phyloP scores from a whole-genome alignment of 2,888 invertebrate genomes.

The Brenthis ino region DNA sequence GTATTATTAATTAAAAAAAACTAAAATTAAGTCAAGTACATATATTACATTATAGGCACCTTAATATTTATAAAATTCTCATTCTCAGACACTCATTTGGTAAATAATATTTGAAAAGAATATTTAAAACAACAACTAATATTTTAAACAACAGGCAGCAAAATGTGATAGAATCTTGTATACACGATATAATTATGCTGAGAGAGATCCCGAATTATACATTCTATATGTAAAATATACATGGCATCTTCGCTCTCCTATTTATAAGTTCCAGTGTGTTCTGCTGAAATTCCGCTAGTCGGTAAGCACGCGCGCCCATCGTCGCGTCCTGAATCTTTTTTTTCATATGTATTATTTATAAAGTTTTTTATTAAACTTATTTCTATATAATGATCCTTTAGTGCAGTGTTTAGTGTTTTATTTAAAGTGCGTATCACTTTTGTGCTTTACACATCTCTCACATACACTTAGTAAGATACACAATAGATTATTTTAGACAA shows the following conservation, averaged over 20 bases:
- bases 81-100: too few species aligned
- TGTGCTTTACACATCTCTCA: slow-evolving; percentile 46
- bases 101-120: too few species aligned
- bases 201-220: slow-evolving; percentile 45
- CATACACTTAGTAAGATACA: slow-evolving; percentile 43
- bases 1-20: too few species aligned
- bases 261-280: slow-evolving; percentile 83
- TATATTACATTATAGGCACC: too few species aligned
- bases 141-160: slow-evolving; percentile 6
- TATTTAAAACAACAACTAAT: too few species aligned
- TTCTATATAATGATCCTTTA: slow-evolving; percentile 44
- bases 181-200: slow-evolving; percentile 29
- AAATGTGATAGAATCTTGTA: slow-evolving; percentile 12
- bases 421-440: slow-evolving; percentile 59
- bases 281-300: slow-evolving; percentile 75
- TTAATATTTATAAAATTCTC: too few species aligned
- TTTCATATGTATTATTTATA: slow-evolving; percentile 34
- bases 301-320: slow-evolving; percentile 60
- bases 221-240: slow-evolving; percentile 56
- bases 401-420: slow-evolving; percentile 54
- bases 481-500: slow-evolving; percentile 22
- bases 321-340: slow-evolving; percentile 50
- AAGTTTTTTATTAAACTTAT: slow-evolving; percentile 20
- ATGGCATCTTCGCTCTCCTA: slow-evolving; percentile 63
- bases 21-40: too few species aligned